Conservation (phyloP, 1,140 invertebrate species). For the Condylostylus longicornis region DNA sequence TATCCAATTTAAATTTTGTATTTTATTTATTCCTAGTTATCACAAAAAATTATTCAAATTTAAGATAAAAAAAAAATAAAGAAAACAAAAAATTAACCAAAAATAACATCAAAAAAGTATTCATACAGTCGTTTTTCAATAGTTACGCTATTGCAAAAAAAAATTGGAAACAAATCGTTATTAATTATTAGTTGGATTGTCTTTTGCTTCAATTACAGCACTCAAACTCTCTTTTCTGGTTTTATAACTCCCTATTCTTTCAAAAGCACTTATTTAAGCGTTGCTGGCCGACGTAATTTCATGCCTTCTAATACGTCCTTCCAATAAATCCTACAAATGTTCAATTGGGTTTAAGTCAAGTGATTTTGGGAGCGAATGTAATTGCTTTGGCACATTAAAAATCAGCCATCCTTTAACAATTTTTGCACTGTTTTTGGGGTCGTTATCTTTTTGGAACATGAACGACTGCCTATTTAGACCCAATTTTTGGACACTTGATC, state of each 20-base stretch:
- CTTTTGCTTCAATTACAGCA: conserved; percentile 15
- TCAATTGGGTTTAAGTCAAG: conserved; percentile 14
- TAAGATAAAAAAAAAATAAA: too few species aligned
- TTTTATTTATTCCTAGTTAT: too few species aligned
- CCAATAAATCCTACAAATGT: conserved; percentile 12
- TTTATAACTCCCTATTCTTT: conserved; percentile 13
- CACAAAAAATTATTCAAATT: too few species aligned
- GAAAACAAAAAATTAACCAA: too few species aligned
- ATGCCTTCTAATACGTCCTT: conserved; percentile 6
- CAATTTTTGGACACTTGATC: conserved; percentile 10
- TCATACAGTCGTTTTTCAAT: too few species aligned
- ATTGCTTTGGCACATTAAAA: conserved; percentile 6
- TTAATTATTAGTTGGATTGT: conserved; percentile 17
- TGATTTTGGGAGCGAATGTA: conserved; percentile 17
- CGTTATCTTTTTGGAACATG: conserved; percentile 8
- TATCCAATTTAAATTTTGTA: too few species aligned
- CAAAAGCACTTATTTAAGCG: conserved; percentile 7
- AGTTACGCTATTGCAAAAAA: too few species aligned
- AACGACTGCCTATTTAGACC: neutral
- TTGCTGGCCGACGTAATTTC: neutral
- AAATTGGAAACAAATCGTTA: too few species aligned
- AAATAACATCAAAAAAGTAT: too few species aligned
- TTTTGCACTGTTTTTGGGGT: conserved; percentile 17
- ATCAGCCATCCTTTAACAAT: conserved; percentile 15
- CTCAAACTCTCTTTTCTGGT: conserved; percentile 7